Base-by-base conservation (phyloP, 2,113 vertebrate species). In the Ochotona curzoniae region DNA sequence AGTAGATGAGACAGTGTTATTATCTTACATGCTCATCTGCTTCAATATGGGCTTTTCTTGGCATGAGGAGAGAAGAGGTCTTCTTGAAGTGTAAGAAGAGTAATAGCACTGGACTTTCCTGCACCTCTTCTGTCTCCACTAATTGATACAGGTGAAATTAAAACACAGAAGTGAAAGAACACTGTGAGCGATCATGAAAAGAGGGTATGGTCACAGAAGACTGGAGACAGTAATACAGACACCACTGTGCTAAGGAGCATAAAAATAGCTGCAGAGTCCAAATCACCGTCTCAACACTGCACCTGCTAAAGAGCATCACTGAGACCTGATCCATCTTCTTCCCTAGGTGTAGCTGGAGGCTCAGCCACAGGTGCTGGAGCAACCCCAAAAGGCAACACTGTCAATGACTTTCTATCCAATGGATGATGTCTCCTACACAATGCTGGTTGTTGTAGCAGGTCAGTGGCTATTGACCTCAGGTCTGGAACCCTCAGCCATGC, bases 351-450 rank as follows among this genome's bases (percentile, higher is more conserved):
- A 5, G 7, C 35, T 73, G 30, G 23, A 64, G 12, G 30, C 61
- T 57, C 71, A 54, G 4, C 0, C 7, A 23, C 7, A 79, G 57
- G 30, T 60, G 30, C 1, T 2, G 71, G 30, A 20, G 85, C 44
- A 83, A 38, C 25, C 63, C 90, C 78, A 54, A 78, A 85, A 69
- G 25, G 23, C 32, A 82, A 35, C 44, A 44, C 32, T 78, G 8
- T 35, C 51, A 49, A 66, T 0, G 10, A 25, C 18, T n/a, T 1
- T 6, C 20, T 57, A 18, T 17, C 21, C 0, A 1, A 47, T 30
- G 83, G 32, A 49, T 47, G 61, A 64, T 64, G 47, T 69, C 57
- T 32, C 66, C 44, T 26, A 49, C 35, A 74, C 25, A 61, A 25
- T 8, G 20, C 18, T 44, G 21, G 63, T 28, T 63, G 61, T 18